These are phyloP conservation scores for Hippopotamus amphibius DNA, from an alignment of 2,113 vertebrate species.

Conservation along the genomic window DNA sequence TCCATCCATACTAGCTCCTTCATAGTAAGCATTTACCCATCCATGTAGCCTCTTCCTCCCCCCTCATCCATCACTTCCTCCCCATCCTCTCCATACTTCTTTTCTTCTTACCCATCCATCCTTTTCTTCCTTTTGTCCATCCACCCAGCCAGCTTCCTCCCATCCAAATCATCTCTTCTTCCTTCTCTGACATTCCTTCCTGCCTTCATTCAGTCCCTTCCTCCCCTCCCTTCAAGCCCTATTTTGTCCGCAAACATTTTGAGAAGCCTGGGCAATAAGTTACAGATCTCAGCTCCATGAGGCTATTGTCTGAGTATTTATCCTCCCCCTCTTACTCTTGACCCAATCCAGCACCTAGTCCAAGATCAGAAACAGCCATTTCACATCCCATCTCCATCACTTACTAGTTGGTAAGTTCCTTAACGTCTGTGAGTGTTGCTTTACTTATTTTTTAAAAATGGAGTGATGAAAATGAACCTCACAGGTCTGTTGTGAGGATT, in stretches of 20 bases:
- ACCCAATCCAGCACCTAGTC: not conserved
- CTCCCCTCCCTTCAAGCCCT: not conserved
- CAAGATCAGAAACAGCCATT: not conserved
- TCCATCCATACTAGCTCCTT: not conserved
- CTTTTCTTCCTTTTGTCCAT: not conserved
- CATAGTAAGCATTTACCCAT: not conserved
- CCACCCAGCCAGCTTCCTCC: not conserved
- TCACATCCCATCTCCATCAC: not conserved
- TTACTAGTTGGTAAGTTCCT: not conserved
- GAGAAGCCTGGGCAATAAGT: not conserved
- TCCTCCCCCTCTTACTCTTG: not conserved
- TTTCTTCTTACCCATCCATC: not conserved
- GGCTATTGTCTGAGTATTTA: not conserved
- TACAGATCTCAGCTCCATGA: not conserved
- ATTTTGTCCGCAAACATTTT: not conserved
- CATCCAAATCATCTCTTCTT: not conserved
- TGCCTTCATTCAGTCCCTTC: no score
- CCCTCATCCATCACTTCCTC: accelerated
- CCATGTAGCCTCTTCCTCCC: not conserved
- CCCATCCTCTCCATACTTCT: not conserved
- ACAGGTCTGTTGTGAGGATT: not conserved
- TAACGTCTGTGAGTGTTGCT: not conserved
- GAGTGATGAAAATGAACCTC: not conserved
- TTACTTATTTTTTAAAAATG: not conserved
- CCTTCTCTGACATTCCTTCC: not conserved